phyloP scores from a whole-genome alignment of 2,113 vertebrate species.

The Clinocottus analis region DNA sequence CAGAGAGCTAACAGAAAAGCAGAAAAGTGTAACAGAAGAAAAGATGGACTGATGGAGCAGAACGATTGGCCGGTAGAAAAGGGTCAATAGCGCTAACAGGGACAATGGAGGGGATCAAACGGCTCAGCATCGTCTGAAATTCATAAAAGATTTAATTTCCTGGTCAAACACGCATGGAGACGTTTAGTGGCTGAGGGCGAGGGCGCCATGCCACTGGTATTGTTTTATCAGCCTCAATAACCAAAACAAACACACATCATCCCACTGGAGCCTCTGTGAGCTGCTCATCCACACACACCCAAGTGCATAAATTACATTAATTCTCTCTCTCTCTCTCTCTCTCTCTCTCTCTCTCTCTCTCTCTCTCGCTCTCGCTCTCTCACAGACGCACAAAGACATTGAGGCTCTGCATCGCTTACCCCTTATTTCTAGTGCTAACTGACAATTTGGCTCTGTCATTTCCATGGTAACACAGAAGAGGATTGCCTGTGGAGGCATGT shows the following conservation, averaged over 20 bases:
- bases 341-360: background rate
- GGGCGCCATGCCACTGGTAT: slow-evolving; percentile 37
- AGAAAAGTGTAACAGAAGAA: background rate
- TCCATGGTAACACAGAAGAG: slow-evolving; percentile 76
- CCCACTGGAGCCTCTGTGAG: slow-evolving; percentile 29
- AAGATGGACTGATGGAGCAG: background rate
- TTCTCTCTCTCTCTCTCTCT: background rate
- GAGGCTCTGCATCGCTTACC: slow-evolving; percentile 62
- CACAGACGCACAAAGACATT: background rate
- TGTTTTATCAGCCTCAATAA: slow-evolving; percentile 63
- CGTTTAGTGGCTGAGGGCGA: slow-evolving; percentile 30
- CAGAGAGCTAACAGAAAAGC: background rate
- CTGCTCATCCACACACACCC: slow-evolving; percentile 21
- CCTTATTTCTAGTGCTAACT: slow-evolving; percentile 68
- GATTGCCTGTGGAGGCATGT: slow-evolving; percentile 67
- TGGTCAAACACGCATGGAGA: slow-evolving; percentile 60
- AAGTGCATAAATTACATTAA: slow-evolving; percentile 19
- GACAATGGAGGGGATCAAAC: slow-evolving; percentile 50
- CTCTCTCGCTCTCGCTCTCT: background rate
- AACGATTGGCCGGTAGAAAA: slow-evolving; percentile 37
- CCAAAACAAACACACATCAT: slow-evolving; percentile 54
- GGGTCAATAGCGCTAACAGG: slow-evolving; percentile 29
- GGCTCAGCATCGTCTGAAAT: slow-evolving; percentile 32
- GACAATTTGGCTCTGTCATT: slow-evolving; percentile 75
- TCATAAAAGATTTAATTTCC: slow-evolving; percentile 72